Evolutionary conservation across 1,140 invertebrate genomes (phyloP).

Genomic region (Parapsyche elsis): DNA sequence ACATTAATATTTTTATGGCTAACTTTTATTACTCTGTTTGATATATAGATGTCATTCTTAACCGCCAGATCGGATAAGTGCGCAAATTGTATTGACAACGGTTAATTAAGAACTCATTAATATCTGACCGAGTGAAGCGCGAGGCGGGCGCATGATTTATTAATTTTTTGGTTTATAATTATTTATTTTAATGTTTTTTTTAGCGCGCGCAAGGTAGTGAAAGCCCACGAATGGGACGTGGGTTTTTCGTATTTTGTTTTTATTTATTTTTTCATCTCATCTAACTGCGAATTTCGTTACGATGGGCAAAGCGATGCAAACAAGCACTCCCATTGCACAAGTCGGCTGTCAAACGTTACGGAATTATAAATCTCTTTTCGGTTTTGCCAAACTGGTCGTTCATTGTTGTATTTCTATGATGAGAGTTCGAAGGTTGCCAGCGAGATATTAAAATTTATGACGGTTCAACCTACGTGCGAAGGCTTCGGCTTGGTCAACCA

Average conservation of each 20-base stretch:
- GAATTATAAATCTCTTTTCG: conserved; percentile 8
- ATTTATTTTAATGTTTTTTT: not conserved
- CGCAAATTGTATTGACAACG: not conserved
- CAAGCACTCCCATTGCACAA: conserved; percentile 3
- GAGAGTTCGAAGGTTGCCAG: not conserved
- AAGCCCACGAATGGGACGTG: conserved; percentile 1
- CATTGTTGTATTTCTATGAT: not conserved
- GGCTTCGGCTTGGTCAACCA: not conserved
- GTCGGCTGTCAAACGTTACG: not conserved
- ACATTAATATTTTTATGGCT: too few relatives aligned
- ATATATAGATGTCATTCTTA: conserved; percentile 5
- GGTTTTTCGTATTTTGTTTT: not conserved
- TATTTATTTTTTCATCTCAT: not conserved
- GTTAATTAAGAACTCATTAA: not conserved
- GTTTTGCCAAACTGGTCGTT: conserved; percentile 6
- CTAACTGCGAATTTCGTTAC: not conserved
- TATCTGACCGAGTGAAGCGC: not conserved
- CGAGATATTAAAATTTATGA: not conserved
- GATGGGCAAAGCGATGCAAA: not conserved
- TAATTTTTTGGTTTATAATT: not conserved
- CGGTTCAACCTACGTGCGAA: conserved; percentile 1
- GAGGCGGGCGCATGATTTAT: not conserved
- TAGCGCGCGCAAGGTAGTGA: not conserved
- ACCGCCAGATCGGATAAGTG: not conserved
- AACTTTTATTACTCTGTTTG: not conserved